Evolutionary conservation across 2,113 vertebrate genomes (phyloP), one percentile per base, ranked within the genome.

Genomic region (Boleophthalmus pectinirostris): DNA sequence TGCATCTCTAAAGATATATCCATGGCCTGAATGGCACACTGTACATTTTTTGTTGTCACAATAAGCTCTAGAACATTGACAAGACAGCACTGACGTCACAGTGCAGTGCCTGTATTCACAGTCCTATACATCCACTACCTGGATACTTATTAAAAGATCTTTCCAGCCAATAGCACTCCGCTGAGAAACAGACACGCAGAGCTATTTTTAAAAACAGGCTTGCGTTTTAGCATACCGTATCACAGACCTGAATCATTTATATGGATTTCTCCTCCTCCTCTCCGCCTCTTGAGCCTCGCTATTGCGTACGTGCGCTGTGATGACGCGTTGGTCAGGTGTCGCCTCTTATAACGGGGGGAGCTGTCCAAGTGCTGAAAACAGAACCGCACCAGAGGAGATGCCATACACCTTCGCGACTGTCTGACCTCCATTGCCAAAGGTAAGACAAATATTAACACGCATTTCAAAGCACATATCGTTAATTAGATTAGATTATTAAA

Each of bases 351-450:
- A 86, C 75, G 78, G 51, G 80, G 86, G 93, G 94, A 95, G 95
- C 95, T 96, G 94, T 96, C 95, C 91, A 66, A 88, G 90, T 92
- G 88, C 92, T 94, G 91, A 92, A 94, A 88, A 84, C 89, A 86
- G 81, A 74, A 56, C 71, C 83, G 86, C 87, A 86, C 85, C n/a
- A 73, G 51, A 74, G 81, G 91, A 91, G 89, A 94, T 87, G 89
- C 88, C 87, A 85, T 81, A 90, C 84, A 89, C 83, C 72, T 82
- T 77, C 82, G 83, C 83, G 83, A 85, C 89, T 88, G 85, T 85
- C 79, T 93, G 89, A 94, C 88, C 85, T 90, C 73, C 51, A 64
- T 81, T 82, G 47, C 83, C 87, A 85, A 91, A 95, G 95, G 95
- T 96, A 94, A 92, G 84, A 43, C 21, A n/a, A 7, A 1, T 1